Base-by-base conservation (phyloP, 2,888 invertebrate species). In the Tetheella fluctuosa region DNA sequence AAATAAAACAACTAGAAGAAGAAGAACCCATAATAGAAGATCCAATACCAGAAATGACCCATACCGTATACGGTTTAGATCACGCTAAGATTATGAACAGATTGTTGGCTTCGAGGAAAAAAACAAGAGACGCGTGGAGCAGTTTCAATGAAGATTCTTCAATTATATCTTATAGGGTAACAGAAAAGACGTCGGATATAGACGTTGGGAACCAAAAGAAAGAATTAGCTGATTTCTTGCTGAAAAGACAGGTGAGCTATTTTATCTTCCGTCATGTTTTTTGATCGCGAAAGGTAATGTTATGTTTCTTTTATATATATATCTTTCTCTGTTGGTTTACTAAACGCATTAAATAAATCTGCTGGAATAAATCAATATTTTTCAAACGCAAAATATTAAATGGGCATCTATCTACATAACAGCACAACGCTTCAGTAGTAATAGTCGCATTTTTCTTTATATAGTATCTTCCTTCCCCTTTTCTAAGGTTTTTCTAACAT, bases 21-120 rank as follows among this genome's bases (percentile, higher is more conserved):
- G 79, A 85, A 57, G 54, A 76, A 6, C 81, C 84, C 4, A 62
- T 83, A 37, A 78, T 80, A 55, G 90, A 94, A 52, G 86, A 93
- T 8, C 83, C 90, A 6, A 71, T 96, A 64, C 96, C 96, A 1
- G 87, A 93, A 64, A 97, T 97, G 96, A 94, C 95, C 0, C 94
- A 96, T 67, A 95, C 95, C 83, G 94, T 96, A 5, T 94, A 95
- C 48, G 96, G 96, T 0, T 84, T 97, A 55, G 94, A 97, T 81
- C 96, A 96, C 73, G 85, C 88, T 0, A 89, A 86, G 60, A 95
- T 97, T 53, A 94, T 96, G 94, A 90, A 87, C 48, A 88, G 93
- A 58, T 88, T 95, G 0, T 60, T 92, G 12, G 88, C 87, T 0
- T 93, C 94, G 25, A 88, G 94, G 75, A 93, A 93, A 58, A 94